Conservation (phyloP, 2,888 invertebrate species). For the Lycia hirtaria region DNA sequence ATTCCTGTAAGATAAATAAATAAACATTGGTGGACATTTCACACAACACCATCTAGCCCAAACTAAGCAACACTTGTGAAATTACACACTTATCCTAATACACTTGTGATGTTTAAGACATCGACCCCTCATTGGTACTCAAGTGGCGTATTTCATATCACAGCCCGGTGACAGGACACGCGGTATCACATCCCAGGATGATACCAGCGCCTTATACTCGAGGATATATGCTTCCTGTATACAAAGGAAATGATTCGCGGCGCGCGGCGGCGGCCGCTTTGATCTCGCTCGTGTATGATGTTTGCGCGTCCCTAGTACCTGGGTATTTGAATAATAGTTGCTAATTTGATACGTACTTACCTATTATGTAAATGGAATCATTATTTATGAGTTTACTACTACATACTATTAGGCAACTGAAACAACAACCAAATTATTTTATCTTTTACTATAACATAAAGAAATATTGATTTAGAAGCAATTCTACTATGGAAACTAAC, state of each 20-base stretch:
- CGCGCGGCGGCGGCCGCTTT: neutral
- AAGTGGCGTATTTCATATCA: neutral
- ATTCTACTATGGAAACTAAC: no score
- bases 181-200: neutral
- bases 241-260: neutral
- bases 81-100: neutral
- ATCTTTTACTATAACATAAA: no score
- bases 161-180: neutral
- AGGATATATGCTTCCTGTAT: neutral
- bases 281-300: neutral
- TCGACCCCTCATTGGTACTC: neutral
- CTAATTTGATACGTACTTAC: no score
- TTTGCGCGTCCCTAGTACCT: neutral
- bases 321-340: neutral
- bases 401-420: no score
- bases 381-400: no score
- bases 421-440: no score
- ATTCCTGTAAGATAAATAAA: no score
- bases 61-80: no score
- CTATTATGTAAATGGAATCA: no score
- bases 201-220: neutral
- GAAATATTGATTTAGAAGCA: no score
- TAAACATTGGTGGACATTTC: no score
- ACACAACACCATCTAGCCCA: no score
- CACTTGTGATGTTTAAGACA: neutral